Evolutionary conservation across 1,140 invertebrate species (phyloP), one percentile per base, ranked within the genome.

Genomic region (Lordiphosa mommai): DNA sequence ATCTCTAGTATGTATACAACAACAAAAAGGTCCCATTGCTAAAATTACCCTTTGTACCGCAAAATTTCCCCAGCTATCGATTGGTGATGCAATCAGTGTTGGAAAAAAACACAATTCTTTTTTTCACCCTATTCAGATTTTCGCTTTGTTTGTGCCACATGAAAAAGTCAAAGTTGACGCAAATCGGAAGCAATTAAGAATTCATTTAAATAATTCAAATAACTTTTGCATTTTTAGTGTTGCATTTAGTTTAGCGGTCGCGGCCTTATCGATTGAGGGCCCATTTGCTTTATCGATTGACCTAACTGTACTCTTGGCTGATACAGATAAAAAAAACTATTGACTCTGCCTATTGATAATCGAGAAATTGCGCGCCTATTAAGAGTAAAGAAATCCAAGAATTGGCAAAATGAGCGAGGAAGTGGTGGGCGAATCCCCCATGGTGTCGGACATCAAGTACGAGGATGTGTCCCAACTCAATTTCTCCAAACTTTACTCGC

Each of bases 31-130:
- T 80, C 71, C 77, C 76, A 50, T 8, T 1, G 3, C 27, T 43
- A 44, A 74, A 74, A 63, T 63, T 71, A 53, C 74, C 66, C n/a
- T 17, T 38, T 13, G 20, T 57, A 29, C 14, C 33, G 30, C 16
- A 13, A 61, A 76, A 80, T 84, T 63, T 82, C 77, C 76, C 76
- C 76, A 80, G 76, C 76, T 80, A 80, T 80, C 76, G 76, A 80
- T 80, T 80, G 76, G 77, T 80, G 76, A 80, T 80, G 76, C 76
- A 80, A 80, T 80, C 76, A 80, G 76, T 82, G 76, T 82, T 80
- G 82, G 32, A 50, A 34, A 71, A 48, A 67, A 40, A 27, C 20
- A 10, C 20, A 41, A 23, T 27, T 8, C 10, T 5, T 8, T 40
- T 43, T 61, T 27, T 52, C 27, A 16, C 33, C 37, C 70, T 40